phyloP scores from a whole-genome alignment of 2,797 vertebrate species.

The Chaunax sp. region DNA sequence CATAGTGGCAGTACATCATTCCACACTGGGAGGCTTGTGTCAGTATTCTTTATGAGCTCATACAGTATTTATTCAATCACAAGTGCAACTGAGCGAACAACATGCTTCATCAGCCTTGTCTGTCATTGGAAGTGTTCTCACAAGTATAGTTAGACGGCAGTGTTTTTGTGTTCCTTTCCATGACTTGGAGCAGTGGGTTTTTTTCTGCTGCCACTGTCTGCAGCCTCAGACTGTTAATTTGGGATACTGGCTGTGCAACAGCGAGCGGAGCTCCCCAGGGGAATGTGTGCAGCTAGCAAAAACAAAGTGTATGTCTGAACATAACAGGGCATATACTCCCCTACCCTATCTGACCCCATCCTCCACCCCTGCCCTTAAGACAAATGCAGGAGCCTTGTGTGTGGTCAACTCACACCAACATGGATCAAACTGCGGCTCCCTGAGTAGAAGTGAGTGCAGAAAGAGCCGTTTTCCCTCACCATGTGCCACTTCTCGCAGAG shows the following conservation, averaged over 20 bases:
- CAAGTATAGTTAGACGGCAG: conserved; percentile 13
- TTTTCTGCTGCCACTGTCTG: conserved; percentile 30
- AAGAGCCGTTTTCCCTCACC: conserved; percentile 4
- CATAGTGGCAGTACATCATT: conserved; percentile 31
- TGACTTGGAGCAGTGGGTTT: conserved; percentile 26
- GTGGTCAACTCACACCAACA: conserved; percentile 14
- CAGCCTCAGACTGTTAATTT: conserved; percentile 60
- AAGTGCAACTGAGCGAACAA: conserved; percentile 31
- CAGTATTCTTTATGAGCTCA: conserved; percentile 30
- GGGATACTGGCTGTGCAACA: conserved; percentile 30
- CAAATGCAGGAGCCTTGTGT: conserved; percentile 14
- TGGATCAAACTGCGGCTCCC: conserved; percentile 15
- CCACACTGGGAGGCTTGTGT: conserved; percentile 25
- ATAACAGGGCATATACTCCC: conserved; percentile 7
- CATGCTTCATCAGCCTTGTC: conserved; percentile 8
- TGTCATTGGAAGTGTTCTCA: conserved; percentile 33
- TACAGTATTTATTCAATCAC: conserved; percentile 43
- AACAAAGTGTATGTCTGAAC: conserved; percentile 28
- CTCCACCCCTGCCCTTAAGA: conserved; percentile 1
- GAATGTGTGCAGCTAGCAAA: conserved; percentile 32
- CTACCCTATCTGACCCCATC: conserved; percentile 2
- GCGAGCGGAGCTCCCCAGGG: conserved; percentile 30
- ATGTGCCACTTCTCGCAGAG: conserved; percentile 20
- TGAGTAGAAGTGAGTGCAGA: conserved; percentile 13
- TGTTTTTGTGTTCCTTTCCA: conserved; percentile 21